Evolutionary conservation across 1,140 invertebrate genomes (phyloP), one percentile per base, ranked within the genome.

Genomic region (Thalassaphorura encarpata): DNA sequence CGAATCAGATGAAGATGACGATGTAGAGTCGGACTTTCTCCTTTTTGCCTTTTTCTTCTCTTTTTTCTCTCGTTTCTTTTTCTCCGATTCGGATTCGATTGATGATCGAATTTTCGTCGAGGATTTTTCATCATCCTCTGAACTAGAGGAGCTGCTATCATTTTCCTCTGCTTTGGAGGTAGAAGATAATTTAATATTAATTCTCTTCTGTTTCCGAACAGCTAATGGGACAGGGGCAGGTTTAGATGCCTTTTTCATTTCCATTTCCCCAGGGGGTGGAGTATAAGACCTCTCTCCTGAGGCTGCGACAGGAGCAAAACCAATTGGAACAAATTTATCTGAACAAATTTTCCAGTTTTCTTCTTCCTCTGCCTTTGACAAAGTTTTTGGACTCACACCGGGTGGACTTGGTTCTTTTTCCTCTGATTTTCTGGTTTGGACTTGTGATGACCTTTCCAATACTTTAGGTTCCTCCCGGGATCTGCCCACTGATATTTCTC

Each of bases 111-210:
- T 13, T 29, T 57, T 54, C 45, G 52, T 46, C 4, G n/a, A 40
- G 3, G 19, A 26, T 11, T 54, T 41, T 3, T 29, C 16, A 23
- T 57, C 60, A 6, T 57, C 61, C 13, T 60, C 61, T 21, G 50
- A 41, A 2, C 54, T 57, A 2, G 54, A 54, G 8, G 54, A 57
- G n/a, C 50, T 48, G 28, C 54, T 57, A 29, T 53, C 43, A 13
- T 28, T 33, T 26, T 45, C 53, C 47, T 63, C 61, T 1, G 48
- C 31, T 36, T 63, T 63, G 3, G 58, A 60, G 26, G 51, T 60
- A 0, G 61, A 60, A 13, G 54, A 57, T 26, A 63, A 41, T 43
- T 63, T 63, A 8, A 63, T 63, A 39, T 63, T 63, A 16, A 63
- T 60, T 50, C 61, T 36, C 33, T 60, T 60, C 26, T 63, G 61